Evolutionary conservation across 2,888 invertebrate genomes (phyloP), one percentile per base, ranked within the genome.

Genomic region (Chelonus formosanus): DNA sequence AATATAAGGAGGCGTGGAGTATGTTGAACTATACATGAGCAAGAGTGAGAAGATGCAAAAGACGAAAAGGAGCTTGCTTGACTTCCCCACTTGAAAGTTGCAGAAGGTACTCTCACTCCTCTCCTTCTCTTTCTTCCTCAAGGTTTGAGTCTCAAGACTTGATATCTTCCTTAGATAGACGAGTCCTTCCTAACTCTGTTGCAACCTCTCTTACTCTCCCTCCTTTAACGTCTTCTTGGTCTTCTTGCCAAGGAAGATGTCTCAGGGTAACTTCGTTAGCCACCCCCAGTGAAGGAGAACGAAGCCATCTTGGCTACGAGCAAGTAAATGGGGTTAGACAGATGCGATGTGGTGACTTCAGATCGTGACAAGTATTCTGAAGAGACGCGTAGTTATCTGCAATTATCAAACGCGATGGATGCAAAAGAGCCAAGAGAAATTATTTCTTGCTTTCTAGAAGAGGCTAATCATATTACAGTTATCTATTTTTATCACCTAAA

Each of bases 261-360:
- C 80, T 79, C 73, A 71, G 71, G 70, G 65, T 82, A 83, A 83
- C 79, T 80, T 80, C 74, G 82, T 83, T 83, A 83, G 77, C 36
- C 47, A 67, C 34, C 56, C 77, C 75, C 44, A 61, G 31, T 4
- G 40, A 5, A 69, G 67, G 67, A 70, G 75, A 75, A 73, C 77
- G 81, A 72, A 82, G 81, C 83, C 83, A 83, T 83, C 82, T 83
- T 83, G 81, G 78, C 78, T 75, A 74, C 70, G 68, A 69, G 34
- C 69, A 73, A 75, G 74, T 77, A 75, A 75, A 74, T 74, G 72
- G 72, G 72, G 75, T 74, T 76, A 74, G 71, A 75, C 68, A 74
- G 74, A 78, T 77, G 75, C 73, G 73, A 76, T 76, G 74, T 69
- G 76, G 72, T 72, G 70, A 70, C 69, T 70, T 65, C 48, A 63